phyloP scores from a whole-genome alignment of 2,797 vertebrate genomes.

The Eulemur rubriventer region DNA sequence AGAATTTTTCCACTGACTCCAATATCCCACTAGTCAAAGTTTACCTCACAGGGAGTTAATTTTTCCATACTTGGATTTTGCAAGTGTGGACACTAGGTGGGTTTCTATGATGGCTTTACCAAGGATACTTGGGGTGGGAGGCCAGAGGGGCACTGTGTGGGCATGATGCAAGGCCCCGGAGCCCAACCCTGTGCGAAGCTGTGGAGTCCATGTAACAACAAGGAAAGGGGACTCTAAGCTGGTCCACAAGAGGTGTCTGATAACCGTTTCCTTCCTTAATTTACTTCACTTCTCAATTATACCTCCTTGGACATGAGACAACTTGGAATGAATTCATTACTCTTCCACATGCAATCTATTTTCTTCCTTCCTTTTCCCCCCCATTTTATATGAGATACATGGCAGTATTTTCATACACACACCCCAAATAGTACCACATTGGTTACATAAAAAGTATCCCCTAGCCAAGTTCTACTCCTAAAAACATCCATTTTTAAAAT shows the following conservation, averaged over 20 bases:
- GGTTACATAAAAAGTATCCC: not conserved
- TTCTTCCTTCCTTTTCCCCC: not conserved
- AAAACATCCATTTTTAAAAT: not conserved
- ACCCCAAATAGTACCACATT: not conserved
- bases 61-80: not conserved
- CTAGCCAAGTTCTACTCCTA: not conserved
- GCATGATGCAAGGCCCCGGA: not conserved
- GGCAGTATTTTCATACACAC: not conserved
- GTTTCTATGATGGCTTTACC: not conserved
- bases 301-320: not conserved
- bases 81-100: not conserved
- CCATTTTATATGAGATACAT: not conserved
- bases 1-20: not conserved
- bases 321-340: not conserved
- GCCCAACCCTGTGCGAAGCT: accelerated
- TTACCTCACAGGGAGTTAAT: not conserved
- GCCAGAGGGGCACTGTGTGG: not conserved
- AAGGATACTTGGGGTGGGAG: not conserved
- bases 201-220: not conserved
- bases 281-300: not conserved
- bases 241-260: not conserved
- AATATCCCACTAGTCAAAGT: not conserved
- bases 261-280: not conserved
- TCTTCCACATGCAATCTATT: not conserved
- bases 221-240: not conserved